phyloP scores from a whole-genome alignment of 2,888 invertebrate genomes.

The Strigamia crassipes region DNA sequence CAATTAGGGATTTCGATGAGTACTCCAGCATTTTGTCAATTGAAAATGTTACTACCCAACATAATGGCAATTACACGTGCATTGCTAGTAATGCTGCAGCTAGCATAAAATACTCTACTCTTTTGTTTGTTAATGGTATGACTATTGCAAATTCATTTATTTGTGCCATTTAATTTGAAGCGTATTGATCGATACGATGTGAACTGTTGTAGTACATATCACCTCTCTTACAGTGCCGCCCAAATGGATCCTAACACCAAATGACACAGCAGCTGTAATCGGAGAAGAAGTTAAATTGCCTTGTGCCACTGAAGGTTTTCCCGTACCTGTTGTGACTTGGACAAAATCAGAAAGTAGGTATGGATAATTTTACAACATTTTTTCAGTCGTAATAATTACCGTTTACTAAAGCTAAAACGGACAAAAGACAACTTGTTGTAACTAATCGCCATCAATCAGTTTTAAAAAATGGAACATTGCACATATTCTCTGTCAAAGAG shows the following conservation, averaged over 20 bases:
- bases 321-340: conserved; percentile 49
- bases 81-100: conserved; percentile 27
- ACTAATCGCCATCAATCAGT: background rate
- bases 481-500: conserved; percentile 48
- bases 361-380: no score
- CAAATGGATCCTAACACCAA: conserved; percentile 48
- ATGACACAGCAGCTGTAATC: conserved; percentile 48
- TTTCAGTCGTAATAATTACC: no score
- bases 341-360: conserved; percentile 30
- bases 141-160: background rate
- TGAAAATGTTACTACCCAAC: conserved; percentile 12
- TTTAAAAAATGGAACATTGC: conserved; percentile 49
- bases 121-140: conserved; percentile 44
- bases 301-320: conserved; percentile 49
- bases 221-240: conserved; percentile 49
- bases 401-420: background rate
- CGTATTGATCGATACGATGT: no score
- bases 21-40: conserved; percentile 43
- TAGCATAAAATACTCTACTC: background rate
- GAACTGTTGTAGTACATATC: no score
- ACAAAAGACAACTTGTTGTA: background rate
- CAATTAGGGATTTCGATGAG: conserved; percentile 34
- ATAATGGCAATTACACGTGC: conserved; percentile 44
- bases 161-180: background rate
- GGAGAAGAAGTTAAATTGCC: conserved; percentile 48